Percentiles rank a stretch among this genome's conserved stretches.
Evolutionary conservation across 1,140 invertebrate species (phyloP).

Genomic region (Pseudobourletiella spinata): DNA sequence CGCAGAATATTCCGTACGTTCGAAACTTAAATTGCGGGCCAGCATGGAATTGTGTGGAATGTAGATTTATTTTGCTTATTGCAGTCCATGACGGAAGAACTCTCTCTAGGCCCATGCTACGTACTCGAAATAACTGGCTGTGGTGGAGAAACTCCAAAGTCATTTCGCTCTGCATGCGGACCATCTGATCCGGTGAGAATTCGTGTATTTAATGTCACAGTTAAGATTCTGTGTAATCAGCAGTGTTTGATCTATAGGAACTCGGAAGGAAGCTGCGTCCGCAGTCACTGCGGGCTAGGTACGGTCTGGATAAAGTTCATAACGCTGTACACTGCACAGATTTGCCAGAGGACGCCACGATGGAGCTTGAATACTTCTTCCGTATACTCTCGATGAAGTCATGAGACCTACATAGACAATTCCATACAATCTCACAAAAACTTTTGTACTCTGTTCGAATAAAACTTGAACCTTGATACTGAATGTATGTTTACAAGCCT

Average conservation of each 20-base stretch:
- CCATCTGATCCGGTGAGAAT: conserved; percentile 72
- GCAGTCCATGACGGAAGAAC: conserved; percentile 66
- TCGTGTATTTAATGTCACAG: neutral
- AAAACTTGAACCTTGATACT: too few relatives aligned
- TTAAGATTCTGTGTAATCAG: neutral
- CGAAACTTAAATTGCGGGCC: neutral
- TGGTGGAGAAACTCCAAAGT: conserved; percentile 51
- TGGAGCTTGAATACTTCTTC: conserved; percentile 54
- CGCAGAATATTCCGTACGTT: conserved; percentile 62
- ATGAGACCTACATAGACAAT: neutral
- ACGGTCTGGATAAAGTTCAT: conserved; percentile 68
- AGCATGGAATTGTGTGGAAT: neutral
- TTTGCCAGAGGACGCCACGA: conserved; percentile 68
- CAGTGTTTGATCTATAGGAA: conserved; percentile 46
- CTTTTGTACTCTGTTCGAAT: too few relatives aligned
- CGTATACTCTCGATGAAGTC: conserved; percentile 26
- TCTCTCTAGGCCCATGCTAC: conserved; percentile 71
- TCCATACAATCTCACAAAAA: neutral
- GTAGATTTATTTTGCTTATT: neutral
- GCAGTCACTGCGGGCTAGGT: conserved; percentile 69
- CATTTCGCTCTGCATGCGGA: conserved; percentile 76
- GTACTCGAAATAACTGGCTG: conserved; percentile 71
- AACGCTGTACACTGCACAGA: conserved; percentile 92
- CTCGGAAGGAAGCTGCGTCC: conserved; percentile 74
- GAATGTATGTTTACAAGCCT: too few relatives aligned